Evolutionary conservation across 1,140 invertebrate species (phyloP).

Genomic region (Elymnias hypermnestra): DNA sequence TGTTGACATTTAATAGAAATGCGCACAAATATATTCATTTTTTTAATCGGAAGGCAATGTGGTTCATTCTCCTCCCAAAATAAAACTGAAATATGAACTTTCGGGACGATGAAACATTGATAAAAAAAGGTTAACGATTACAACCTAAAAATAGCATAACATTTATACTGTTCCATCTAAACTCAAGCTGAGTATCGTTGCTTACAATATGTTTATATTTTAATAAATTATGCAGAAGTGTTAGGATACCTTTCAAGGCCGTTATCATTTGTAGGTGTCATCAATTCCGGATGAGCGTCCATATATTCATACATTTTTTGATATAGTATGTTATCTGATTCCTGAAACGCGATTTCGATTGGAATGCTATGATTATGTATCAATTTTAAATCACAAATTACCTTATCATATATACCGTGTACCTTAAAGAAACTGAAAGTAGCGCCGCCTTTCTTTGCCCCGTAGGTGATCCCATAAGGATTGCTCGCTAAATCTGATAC

Average conservation of each 20-base stretch:
- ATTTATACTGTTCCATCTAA: no score
- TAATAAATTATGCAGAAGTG: neutral
- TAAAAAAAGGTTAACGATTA: no score
- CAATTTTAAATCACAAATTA: neutral
- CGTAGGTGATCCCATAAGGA: constrained; percentile 88
- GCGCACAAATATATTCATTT: no score
- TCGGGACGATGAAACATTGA: no score
- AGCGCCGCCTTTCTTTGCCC: constrained; percentile 87
- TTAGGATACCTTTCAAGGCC: constrained; percentile 79
- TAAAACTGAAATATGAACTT: no score
- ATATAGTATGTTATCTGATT: constrained; percentile 84
- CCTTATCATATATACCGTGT: no score
- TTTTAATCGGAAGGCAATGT: no score
- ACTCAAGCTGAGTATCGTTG: no score
- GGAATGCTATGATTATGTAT: neutral
- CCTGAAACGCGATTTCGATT: constrained; percentile 42
- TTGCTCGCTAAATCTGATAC: constrained; percentile 88
- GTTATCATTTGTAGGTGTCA: constrained; percentile 82
- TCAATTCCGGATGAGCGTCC: constrained; percentile 80
- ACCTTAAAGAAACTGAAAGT: constrained; percentile 92
- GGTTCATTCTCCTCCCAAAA: no score
- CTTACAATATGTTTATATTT: no score
- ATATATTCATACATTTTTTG: constrained; percentile 90
- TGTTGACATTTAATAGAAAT: no score
- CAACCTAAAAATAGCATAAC: no score